A percentile compares a stretch with the other conserved stretches of the same genome.
Conservation (phyloP, 2,797 vertebrate species). For the Nothura maculosa region DNA sequence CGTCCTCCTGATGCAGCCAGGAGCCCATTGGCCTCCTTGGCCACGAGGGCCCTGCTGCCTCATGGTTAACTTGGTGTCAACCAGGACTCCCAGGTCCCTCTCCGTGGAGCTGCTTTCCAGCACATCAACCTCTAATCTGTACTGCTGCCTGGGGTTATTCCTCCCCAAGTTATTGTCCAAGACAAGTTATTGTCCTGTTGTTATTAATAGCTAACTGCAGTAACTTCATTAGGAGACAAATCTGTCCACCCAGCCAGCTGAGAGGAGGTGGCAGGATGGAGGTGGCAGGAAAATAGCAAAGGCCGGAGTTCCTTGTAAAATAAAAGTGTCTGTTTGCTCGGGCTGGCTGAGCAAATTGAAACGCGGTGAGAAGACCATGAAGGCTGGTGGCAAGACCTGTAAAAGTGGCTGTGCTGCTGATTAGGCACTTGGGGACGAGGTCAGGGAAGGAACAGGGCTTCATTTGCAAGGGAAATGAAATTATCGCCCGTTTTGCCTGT, state of each 20-base stretch:
- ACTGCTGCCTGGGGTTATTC: no score
- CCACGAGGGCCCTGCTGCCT: no score
- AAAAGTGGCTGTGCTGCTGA: slow-evolving; percentile 25
- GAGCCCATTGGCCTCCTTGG: no score
- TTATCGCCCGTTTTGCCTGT: slow-evolving; percentile 7
- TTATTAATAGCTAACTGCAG: background rate
- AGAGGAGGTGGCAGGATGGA: background rate
- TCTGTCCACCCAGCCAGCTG: background rate
- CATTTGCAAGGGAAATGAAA: slow-evolving; percentile 82
- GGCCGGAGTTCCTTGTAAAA: background rate
- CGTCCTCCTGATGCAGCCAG: no score
- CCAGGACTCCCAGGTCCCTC: no score
- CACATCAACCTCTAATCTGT: no score
- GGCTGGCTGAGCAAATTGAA: background rate
- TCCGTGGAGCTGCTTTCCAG: no score
- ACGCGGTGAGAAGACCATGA: background rate
- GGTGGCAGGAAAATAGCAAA: accelerated
- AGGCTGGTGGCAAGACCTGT: background rate
- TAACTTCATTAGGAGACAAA: background rate
- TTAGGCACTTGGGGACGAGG: background rate
- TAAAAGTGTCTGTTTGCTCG: background rate
- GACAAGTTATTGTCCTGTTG: background rate
- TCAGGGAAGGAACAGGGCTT: background rate
- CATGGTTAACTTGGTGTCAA: no score
- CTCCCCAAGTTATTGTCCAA: no score